Evolutionary conservation across 23 tunicate species (phyloP).

Genomic region (Trididemnum nubilum): DNA sequence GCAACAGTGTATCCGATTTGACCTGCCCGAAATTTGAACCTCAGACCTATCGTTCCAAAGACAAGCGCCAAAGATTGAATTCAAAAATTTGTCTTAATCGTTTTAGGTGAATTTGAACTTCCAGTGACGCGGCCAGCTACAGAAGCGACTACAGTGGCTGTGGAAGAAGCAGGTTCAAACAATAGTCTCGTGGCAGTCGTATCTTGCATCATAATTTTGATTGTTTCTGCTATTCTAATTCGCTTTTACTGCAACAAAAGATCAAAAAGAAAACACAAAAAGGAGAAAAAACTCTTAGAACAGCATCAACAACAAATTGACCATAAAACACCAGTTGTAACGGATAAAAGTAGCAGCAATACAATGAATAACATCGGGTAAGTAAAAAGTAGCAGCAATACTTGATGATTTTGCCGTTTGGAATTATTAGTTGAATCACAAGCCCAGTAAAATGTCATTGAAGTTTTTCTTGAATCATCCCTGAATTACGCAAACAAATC

Average conservation of each 20-base stretch:
- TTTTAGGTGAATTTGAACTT: conserved; percentile 26
- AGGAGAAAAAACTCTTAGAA: conserved; percentile 5
- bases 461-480: too few relatives aligned
- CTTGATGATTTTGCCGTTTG: not conserved
- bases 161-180: not conserved
- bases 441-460: too few relatives aligned
- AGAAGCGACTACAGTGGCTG: conserved; percentile 2
- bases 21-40: too few relatives aligned
- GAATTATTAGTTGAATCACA: not conserved
- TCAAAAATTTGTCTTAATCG: too few relatives aligned
- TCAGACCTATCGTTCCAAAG: too few relatives aligned
- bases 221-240: conserved; percentile 2
- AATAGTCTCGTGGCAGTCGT: conserved; percentile 7
- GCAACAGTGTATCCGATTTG: too few relatives aligned
- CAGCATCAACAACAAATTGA: not conserved
- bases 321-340: not conserved
- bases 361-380: not conserved
- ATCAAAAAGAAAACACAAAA: conserved; percentile 15
- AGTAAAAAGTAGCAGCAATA: not conserved
- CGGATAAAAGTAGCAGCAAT: not conserved
- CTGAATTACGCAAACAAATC: too few relatives aligned
- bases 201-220: not conserved
- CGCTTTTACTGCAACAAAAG: conserved; percentile 26
- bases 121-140: not conserved
- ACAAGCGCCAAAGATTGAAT: too few relatives aligned